These are phyloP conservation scores for Hippoglossus hippoglossus DNA, from an alignment of 2,797 vertebrate species.

Conservation along the genomic window DNA sequence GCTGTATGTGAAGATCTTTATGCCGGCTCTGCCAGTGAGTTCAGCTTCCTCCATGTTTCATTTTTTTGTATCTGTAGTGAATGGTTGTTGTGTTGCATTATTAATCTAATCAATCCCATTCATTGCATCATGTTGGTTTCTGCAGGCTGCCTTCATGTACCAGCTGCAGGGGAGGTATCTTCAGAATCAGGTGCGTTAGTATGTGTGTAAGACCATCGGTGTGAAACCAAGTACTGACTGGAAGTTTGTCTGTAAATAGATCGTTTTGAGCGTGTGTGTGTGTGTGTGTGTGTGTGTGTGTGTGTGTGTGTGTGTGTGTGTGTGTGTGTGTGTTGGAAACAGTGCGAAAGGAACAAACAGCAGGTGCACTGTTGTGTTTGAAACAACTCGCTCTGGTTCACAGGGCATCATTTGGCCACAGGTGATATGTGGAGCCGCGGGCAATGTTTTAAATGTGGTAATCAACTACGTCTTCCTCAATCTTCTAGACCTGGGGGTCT, in stretches of 20 bases:
- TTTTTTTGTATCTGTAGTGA: constrained; percentile 29
- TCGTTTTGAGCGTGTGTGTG: background rate
- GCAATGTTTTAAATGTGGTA: constrained; percentile 88
- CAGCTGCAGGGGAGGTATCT: constrained; percentile 79
- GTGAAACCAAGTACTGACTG: constrained; percentile 15
- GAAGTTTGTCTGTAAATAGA: constrained; percentile 12
- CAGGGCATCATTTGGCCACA: constrained; percentile 86
- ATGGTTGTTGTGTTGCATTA: constrained; percentile 43
- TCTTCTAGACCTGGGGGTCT: constrained; percentile 86
- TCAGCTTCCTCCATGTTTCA: constrained; percentile 21
- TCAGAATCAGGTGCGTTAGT: constrained; percentile 82
- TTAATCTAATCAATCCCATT: constrained; percentile 61
- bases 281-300: constrained; percentile 1
- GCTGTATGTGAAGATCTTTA: constrained; percentile 91
- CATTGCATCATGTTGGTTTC: constrained; percentile 27
- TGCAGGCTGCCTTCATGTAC: constrained; percentile 84
- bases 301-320: background rate
- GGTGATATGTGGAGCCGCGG: constrained; percentile 83
- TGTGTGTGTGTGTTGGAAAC: background rate
- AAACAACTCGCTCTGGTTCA: constrained; percentile 46
- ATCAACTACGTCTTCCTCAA: constrained; percentile 89
- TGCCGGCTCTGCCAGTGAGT: constrained; percentile 93
- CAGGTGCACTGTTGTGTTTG: constrained; percentile 11
- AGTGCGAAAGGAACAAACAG: constrained; percentile 18
- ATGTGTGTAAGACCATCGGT: constrained; percentile 19